Base-by-base conservation (phyloP, 2,797 vertebrate genomes). In the Pelobates cultripes region DNA sequence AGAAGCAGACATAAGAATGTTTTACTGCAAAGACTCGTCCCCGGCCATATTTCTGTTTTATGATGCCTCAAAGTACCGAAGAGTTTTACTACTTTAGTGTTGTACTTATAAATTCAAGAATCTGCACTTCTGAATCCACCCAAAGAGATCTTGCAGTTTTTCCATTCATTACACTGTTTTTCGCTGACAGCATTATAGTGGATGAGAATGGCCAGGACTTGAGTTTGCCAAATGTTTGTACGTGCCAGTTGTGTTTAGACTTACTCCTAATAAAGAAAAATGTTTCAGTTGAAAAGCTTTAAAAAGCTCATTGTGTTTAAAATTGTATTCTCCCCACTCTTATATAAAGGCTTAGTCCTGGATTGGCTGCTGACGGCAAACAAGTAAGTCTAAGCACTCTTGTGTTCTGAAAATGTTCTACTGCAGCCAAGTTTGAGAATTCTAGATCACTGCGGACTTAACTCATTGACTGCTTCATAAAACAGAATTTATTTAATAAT, bases 211-310 rank as follows among this genome's bases (percentile, higher is more conserved):
- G 81, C 71, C 81, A 70, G 76, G 47, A 64, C 64, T n/a, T 2
- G 55, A 17, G 61, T 69, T 73, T 78, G 79, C 76, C 76, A 83
- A 75, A 63, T 70, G 70, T 74, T 69, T 77, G 63, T 57, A 43
- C 61, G 43, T 70, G 71, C 81, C 76, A 78, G 67, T 75, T 75
- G 64, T 70, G 73, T 83, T 83, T 83, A 75, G 71, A 61, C 81
- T 53, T 63, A 82, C 70, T 68, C 47, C 66, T 78, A 78, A 78
- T 83, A 78, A 78, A 78, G 71, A 78, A 78, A 83, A 78, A 78
- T 83, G 71, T 83, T 83, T 67, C 70, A 64, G 43, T 9, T 83
- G 71, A 78, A 70, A 83, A 78, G 41, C 70, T 70, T 75, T 73
- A 78, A 78, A 83, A 74, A 69, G 75, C 76, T 78, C 71, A 70